Percentiles rank a stretch among this genome's conserved stretches.
Evolutionary conservation across 2,888 invertebrate genomes (phyloP).

Genomic region (Caenorhabditis sp.): DNA sequence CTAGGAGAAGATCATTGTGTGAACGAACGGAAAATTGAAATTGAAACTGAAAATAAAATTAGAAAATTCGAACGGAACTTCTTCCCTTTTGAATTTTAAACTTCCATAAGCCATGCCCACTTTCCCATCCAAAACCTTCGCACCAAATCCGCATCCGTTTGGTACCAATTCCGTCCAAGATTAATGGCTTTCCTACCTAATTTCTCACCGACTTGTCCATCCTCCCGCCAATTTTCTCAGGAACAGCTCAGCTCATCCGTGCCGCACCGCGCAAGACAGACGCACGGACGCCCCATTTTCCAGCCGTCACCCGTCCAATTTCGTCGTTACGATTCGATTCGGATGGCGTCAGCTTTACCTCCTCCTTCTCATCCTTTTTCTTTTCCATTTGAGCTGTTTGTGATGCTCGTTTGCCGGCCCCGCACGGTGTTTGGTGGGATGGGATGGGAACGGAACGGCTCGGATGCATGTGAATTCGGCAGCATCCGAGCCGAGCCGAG

Average conservation of each 20-base stretch:
- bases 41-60: not conserved
- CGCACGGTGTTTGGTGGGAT: not conserved
- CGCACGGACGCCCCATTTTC: slow-evolving; percentile 41
- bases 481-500: too few species aligned
- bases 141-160: not conserved
- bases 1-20: slow-evolving; percentile 24
- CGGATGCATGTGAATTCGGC: slow-evolving; percentile 6
- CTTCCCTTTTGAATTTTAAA: too few species aligned
- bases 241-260: slow-evolving; percentile 38
- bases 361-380: too few species aligned
- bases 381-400: too few species aligned
- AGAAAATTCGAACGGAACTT: not conserved
- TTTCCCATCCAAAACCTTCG: slow-evolving; percentile 8
- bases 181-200: slow-evolving; percentile 11
- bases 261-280: slow-evolving; percentile 4
- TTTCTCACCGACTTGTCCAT: slow-evolving; percentile 7
- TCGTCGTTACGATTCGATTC: slow-evolving; percentile 57
- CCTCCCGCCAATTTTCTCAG: slow-evolving; percentile 39
- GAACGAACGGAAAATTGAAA: not conserved
- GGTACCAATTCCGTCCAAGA: not conserved
- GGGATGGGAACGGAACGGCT: slow-evolving; percentile 4
- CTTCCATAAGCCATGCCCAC: too few species aligned
- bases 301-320: slow-evolving; percentile 54
- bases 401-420: too few species aligned
- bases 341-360: slow-evolving; percentile 28